phyloP scores from a whole-genome alignment of 1,140 invertebrate species.

The Steinernema feltiae region DNA sequence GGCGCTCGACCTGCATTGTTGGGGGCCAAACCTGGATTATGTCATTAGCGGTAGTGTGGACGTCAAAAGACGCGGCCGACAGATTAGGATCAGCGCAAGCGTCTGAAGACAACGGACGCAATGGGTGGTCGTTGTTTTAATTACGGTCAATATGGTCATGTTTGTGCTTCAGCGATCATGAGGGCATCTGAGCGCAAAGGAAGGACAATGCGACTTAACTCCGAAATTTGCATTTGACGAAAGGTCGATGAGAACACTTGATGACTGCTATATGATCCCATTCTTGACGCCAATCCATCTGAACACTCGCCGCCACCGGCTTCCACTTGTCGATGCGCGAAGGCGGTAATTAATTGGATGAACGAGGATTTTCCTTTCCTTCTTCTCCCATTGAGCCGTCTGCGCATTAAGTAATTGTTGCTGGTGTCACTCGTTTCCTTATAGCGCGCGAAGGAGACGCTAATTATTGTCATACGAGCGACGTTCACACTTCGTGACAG shows the following conservation, averaged over 20 bases:
- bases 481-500: neutral
- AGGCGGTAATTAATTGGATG: constrained; percentile 13
- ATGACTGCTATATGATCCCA: constrained; percentile 1
- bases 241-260: neutral
- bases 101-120: neutral
- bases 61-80: neutral
- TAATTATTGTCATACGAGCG: constrained; percentile 9
- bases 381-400: neutral
- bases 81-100: constrained; percentile 11
- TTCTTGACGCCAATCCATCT: neutral
- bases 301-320: neutral
- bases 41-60: neutral
- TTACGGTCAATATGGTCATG: constrained; percentile 11
- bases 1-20: neutral
- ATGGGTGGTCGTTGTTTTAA: constrained; percentile 11
- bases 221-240: neutral
- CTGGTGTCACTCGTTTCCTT: neutral
- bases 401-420: constrained; percentile 1
- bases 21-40: neutral
- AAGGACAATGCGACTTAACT: neutral
- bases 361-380: neutral
- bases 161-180: neutral
- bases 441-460: neutral
- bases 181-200: neutral
- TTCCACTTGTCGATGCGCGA: neutral